phyloP scores from a whole-genome alignment of 2,888 invertebrate species.

The Gisinianus flammeolus region DNA sequence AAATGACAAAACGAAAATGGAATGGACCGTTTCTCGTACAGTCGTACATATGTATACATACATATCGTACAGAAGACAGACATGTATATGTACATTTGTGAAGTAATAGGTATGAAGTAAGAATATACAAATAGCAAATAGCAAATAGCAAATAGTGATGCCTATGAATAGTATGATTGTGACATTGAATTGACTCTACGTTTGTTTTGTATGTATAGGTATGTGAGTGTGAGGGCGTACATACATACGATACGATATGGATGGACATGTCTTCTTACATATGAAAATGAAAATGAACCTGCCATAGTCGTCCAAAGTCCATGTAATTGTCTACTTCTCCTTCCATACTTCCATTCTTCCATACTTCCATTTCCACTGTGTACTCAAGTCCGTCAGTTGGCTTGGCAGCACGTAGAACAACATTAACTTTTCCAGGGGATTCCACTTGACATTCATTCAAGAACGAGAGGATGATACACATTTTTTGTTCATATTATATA shows the following conservation, averaged over 20 bases:
- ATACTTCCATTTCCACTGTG: constrained; percentile 8
- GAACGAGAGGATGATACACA: neutral
- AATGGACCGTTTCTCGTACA: no score
- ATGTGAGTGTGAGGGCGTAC: neutral
- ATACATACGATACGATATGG: neutral
- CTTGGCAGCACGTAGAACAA: constrained; percentile 47
- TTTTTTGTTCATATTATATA: no score
- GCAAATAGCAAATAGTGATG: neutral
- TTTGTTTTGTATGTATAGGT: neutral
- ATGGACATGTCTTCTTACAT: no score
- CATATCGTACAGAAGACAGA: no score
- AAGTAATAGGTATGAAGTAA: no score
- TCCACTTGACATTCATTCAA: constrained; percentile 34
- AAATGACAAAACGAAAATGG: neutral
- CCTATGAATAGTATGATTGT: constrained; percentile 1
- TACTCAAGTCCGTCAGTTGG: constrained; percentile 40
- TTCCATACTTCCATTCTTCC: neutral
- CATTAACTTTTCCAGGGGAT: constrained; percentile 34
- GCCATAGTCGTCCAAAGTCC: no score
- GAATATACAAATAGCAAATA: neutral
- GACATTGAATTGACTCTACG: constrained; percentile 11
- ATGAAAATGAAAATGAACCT: no score
- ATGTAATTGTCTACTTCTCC: neutral
- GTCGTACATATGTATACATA: no score
- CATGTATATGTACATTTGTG: no score